These are phyloP conservation scores for Gnathonemus longibarbis DNA, from an alignment of 2,113 vertebrate genomes.

Conservation along the genomic window DNA sequence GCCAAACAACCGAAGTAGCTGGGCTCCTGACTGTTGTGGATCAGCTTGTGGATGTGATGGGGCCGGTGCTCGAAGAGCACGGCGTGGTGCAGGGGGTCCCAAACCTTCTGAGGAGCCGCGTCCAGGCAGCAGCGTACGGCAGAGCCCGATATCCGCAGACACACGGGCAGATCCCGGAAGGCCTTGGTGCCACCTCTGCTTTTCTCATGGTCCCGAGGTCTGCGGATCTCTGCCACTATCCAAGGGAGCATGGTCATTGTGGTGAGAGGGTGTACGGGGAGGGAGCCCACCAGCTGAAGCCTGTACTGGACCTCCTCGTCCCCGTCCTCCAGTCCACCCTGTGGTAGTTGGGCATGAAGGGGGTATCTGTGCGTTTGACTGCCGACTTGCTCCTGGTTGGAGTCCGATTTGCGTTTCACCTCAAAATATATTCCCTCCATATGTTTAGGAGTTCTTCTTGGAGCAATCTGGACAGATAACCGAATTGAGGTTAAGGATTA, in stretches of 20 bases:
- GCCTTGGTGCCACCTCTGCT: not conserved
- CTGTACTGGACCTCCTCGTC: slow-evolving; percentile 56
- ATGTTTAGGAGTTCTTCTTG: slow-evolving; percentile 16
- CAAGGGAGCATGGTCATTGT: slow-evolving; percentile 92
- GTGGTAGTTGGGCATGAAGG: not conserved
- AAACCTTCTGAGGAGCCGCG: slow-evolving; percentile 53
- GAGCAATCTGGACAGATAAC: not conserved
- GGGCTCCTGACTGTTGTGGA: slow-evolving; percentile 86
- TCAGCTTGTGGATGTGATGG: slow-evolving; percentile 76
- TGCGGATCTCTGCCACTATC: slow-evolving; percentile 84
- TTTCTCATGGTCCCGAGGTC: slow-evolving; percentile 40
- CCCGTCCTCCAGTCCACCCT: slow-evolving; percentile 18
- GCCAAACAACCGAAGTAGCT: slow-evolving; percentile 84
- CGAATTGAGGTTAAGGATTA: not conserved
- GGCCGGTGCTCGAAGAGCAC: slow-evolving; percentile 79
- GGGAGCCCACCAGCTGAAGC: slow-evolving; percentile 73
- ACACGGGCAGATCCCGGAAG: slow-evolving; percentile 46
- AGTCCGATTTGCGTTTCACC: slow-evolving; percentile 43
- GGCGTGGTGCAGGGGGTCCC: slow-evolving; percentile 77
- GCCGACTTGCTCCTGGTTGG: not conserved
- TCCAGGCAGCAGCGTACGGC: slow-evolving; percentile 68
- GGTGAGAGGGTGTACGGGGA: slow-evolving; percentile 75
- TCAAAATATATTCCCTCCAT: slow-evolving; percentile 64
- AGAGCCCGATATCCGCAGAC: slow-evolving; percentile 65
- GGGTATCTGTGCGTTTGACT: slow-evolving; percentile 9